Base-by-base conservation (phyloP, 1,140 invertebrate genomes). In the Scaptomyza montana region DNA sequence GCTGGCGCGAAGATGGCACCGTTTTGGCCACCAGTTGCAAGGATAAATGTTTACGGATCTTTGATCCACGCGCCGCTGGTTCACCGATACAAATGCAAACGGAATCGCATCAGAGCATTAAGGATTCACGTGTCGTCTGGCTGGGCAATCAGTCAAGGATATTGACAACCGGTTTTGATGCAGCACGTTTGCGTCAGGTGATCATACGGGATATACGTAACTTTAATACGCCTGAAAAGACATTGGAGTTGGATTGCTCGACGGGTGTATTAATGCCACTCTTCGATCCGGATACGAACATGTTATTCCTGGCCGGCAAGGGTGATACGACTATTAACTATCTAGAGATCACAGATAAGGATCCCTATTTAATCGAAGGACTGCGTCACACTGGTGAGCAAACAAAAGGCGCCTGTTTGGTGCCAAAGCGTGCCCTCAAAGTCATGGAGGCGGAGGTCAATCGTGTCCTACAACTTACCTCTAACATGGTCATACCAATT, bases 391-490 rank as follows among this genome's bases (percentile, higher is more conserved):
- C 90, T 5, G 97, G 97, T 28, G 96, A 97, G 77, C 97, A 98
- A 92, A 98, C 97, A 0, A 98, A 98, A 92, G 97, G 97, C 10
- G 97, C 96, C 13, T 97, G 97, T 86, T 87, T 98, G 46, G 95
- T 98, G 39, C 97, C 98, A 6, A 99, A 99, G 92, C 93, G 97
- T 78, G 97, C 97, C 1, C 92, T 99, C 8, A 95, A 97, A 89
- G 97, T 99, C 2, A 99, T 99, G 98, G 95, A 97, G 78, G 97
- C 96, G 1, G 98, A 99, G 93, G 97, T 98, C 2, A 98, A 98
- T 92, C 93, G 97, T 79, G 93, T 99, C 12, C 92, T 98, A 6
- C 95, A 98, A 74, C 93, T 99, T 19, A 96, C 96, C 2, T 95
- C 96, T 5, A 95, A 95, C 53, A 95, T 96, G 74, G 96, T 99